Base-by-base conservation (phyloP, 2,797 vertebrate species). In the Zalophus californianus region DNA sequence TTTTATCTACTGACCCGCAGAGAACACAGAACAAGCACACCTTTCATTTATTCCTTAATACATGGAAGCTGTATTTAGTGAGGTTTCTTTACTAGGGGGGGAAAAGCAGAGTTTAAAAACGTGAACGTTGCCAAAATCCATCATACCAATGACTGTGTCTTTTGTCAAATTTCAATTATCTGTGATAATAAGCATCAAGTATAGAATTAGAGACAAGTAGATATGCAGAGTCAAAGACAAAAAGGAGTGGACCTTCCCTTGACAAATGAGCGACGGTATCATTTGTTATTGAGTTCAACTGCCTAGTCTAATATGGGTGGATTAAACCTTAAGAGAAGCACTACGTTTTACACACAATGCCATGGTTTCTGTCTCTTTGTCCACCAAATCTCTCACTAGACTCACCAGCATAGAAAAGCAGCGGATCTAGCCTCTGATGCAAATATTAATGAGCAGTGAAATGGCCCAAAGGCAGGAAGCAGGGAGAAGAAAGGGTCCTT, bases 361-460 rank as follows among this genome's bases (percentile, higher is more conserved):
- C n/a, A 1, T 86, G 25, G 48, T 66, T 92, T 92, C 84, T 90
- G 5, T 68, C 83, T 88, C 89, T 84, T 48, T 77, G 38, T 60
- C 32, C n/a, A 93, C 21, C 41, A 32, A 41, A 64, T 75, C 48
- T 86, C 90, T 85, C 15, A 83, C 80, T 38, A 90, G 87, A 77
- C 68, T 44, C 88, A 94, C 84, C 77, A 75, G 82, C 79, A 78
- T 92, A 91, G 52, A 66, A 86, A 94, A 91, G 48, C 54, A 54
- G 79, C 54, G 73, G 44, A 90, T 93, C 86, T 84, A 82, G 73
- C 64, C 73, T 95, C 87, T 84, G 60, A 96, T 94, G 90, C 92
- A 97, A 94, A 97, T 94, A 86, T 90, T 97, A 97, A 97, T 89
- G 94, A 98, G 83, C 97, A 97, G 96, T 60, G 86, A 97, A 97